Percentiles rank a stretch among this genome's conserved stretches.
These are phyloP conservation scores for Harpagoxenus sublaevis DNA, from an alignment of 2,888 invertebrate species.

Conservation along the genomic window DNA sequence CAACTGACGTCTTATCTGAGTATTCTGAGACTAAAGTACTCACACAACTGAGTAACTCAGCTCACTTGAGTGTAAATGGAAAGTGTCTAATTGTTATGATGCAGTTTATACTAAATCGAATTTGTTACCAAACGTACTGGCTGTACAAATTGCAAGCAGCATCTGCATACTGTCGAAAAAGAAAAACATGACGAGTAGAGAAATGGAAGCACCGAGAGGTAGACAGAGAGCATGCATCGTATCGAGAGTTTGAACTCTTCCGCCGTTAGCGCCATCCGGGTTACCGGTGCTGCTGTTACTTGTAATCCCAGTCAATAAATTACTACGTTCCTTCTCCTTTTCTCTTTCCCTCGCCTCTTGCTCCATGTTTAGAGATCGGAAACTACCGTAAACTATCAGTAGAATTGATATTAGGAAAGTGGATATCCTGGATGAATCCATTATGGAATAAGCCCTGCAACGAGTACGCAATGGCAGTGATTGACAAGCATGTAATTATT, in stretches of 20 bases:
- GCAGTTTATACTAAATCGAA: background rate
- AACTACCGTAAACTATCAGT: conserved; percentile 98
- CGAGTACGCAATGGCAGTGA: background rate
- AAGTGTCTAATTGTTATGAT: background rate
- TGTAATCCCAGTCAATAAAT: conserved; percentile 88
- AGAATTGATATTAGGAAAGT: conserved; percentile 99
- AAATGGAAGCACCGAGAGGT: conserved; percentile 98
- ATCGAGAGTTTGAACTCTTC: conserved; percentile 95
- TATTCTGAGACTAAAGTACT: too few species aligned
- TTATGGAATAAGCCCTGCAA: conserved; percentile 96
- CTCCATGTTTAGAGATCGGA: conserved; percentile 98
- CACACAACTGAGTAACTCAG: too few species aligned
- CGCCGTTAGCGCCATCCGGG: conserved; percentile 80
- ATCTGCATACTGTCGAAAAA: conserved; percentile 99
- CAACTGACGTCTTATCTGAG: too few species aligned
- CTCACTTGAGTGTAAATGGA: too few species aligned
- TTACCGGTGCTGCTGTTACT: conserved; percentile 84
- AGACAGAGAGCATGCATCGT: conserved; percentile 99
- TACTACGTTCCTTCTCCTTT: conserved; percentile 92
- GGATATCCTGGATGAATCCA: conserved; percentile 98
- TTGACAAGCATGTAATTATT: conserved; percentile 16
- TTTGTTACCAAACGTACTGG: conserved; percentile 90
- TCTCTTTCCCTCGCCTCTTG: conserved; percentile 95
- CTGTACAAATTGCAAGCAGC: conserved; percentile 98
- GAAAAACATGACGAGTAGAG: conserved; percentile 98